Conservation (phyloP, 2,113 vertebrate genomes). For the Pithys albifrons region DNA sequence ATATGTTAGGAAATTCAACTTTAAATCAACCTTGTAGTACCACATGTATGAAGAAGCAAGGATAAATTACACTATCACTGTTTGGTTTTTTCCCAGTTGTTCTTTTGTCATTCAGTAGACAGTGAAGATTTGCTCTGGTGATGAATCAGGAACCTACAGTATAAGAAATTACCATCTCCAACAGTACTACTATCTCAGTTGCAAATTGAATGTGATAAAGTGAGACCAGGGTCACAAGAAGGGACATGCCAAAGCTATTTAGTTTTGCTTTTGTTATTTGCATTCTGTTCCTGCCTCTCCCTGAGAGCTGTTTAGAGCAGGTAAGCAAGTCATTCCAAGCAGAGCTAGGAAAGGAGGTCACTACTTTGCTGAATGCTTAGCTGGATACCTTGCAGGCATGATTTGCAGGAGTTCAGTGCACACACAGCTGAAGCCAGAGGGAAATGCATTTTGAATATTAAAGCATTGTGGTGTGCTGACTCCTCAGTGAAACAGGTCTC, state of each 20-base stretch:
- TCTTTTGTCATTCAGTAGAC: background rate
- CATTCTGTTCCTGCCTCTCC: background rate
- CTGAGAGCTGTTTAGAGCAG: background rate
- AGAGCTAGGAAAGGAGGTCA: constrained; percentile 4
- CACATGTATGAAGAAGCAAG: background rate
- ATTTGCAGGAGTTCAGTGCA: background rate
- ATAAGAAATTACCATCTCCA: background rate
- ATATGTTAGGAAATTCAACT: background rate
- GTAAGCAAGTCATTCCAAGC: background rate
- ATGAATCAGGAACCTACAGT: background rate
- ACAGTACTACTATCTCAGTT: background rate
- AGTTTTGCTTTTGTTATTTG: background rate
- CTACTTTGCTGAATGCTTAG: background rate
- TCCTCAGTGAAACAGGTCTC: background rate
- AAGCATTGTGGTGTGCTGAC: background rate
- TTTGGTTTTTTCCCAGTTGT: background rate
- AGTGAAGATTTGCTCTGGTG: background rate
- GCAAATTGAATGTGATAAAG: background rate
- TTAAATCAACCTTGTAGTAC: background rate
- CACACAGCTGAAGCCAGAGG: background rate
- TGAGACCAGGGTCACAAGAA: background rate
- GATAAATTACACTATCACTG: background rate
- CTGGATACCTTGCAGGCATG: background rate
- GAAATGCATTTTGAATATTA: background rate
- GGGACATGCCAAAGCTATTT: background rate